Percentiles rank a stretch among this genome's conserved stretches.
Conservation (phyloP, 2,888 invertebrate genomes). For the Phlogophora meticulosa region DNA sequence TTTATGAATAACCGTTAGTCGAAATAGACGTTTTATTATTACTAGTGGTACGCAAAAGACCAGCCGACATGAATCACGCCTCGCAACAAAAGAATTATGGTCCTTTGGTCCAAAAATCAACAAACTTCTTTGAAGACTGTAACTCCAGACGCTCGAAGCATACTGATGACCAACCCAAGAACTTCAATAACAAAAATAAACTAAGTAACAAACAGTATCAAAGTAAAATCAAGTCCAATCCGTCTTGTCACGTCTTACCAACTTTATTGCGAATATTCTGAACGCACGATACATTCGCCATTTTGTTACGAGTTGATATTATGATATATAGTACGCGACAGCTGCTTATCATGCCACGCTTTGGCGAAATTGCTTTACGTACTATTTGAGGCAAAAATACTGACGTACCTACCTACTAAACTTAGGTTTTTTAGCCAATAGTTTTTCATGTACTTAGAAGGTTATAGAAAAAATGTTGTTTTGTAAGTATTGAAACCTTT, state of each 20-base stretch:
- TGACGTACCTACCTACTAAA: background rate
- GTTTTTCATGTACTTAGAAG: background rate
- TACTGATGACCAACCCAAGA: constrained; percentile 33
- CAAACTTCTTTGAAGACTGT: background rate
- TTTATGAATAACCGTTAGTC: too few species aligned
- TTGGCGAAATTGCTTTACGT: constrained; percentile 32
- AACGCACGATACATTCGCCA: constrained; percentile 17
- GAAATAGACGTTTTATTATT: too few species aligned
- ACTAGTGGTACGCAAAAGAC: background rate
- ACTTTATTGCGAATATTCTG: constrained; percentile 50
- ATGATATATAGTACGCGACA: constrained; percentile 36
- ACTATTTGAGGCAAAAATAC: constrained; percentile 23
- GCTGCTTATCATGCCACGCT: constrained; percentile 35
- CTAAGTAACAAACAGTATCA: constrained; percentile 42
- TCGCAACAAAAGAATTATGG: background rate
- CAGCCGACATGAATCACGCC: background rate
- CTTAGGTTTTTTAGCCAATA: constrained; percentile 12
- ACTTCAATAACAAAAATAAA: constrained; percentile 34
- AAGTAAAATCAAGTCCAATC: constrained; percentile 49
- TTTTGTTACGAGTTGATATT: constrained; percentile 25
- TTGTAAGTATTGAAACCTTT: background rate
- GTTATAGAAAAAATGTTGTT: background rate
- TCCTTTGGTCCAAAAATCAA: background rate
- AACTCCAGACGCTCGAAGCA: constrained; percentile 9
- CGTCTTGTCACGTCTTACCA: constrained; percentile 35